phyloP scores from a whole-genome alignment of 1,140 invertebrate genomes.

The Teleopsis dalmanni region DNA sequence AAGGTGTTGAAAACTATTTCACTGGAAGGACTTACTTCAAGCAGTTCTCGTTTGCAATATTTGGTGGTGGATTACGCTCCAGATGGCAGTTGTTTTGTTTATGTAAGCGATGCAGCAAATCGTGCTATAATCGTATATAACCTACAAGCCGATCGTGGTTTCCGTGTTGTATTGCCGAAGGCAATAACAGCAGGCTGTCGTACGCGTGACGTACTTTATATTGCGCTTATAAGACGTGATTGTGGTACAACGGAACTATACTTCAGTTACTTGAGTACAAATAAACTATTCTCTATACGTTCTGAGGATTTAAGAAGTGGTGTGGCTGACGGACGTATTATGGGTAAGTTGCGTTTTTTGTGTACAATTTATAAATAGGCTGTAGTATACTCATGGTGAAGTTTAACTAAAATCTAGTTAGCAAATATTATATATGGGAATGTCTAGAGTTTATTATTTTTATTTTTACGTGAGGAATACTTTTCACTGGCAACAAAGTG shows the following conservation, averaged over 20 bases:
- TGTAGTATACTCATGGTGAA: too few species aligned
- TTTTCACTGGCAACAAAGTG: too few species aligned
- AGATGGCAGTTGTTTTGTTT: conserved; percentile 50
- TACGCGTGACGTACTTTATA: conserved; percentile 52
- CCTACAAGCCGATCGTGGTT: conserved; percentile 50
- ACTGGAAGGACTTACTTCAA: conserved; percentile 47
- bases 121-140: conserved; percentile 58
- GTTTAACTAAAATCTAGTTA: too few species aligned
- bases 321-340: conserved; percentile 46
- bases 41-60: conserved; percentile 51
- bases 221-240: conserved; percentile 46
- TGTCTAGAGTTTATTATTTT: too few species aligned
- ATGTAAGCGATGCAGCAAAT: conserved; percentile 56
- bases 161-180: conserved; percentile 52
- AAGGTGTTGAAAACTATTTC: conserved; percentile 53
- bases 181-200: conserved; percentile 42
- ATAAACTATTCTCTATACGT: conserved; percentile 49
- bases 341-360: conserved; percentile 25
- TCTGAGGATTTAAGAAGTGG: conserved; percentile 51
- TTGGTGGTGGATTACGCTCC: conserved; percentile 51
- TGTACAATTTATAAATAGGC: too few species aligned
- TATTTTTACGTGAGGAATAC: too few species aligned
- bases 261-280: conserved; percentile 53
- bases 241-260: conserved; percentile 49
- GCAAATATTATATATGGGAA: too few species aligned